phyloP scores from a whole-genome alignment of 1,140 invertebrate species.

The Macrosteles quadrilineatus region DNA sequence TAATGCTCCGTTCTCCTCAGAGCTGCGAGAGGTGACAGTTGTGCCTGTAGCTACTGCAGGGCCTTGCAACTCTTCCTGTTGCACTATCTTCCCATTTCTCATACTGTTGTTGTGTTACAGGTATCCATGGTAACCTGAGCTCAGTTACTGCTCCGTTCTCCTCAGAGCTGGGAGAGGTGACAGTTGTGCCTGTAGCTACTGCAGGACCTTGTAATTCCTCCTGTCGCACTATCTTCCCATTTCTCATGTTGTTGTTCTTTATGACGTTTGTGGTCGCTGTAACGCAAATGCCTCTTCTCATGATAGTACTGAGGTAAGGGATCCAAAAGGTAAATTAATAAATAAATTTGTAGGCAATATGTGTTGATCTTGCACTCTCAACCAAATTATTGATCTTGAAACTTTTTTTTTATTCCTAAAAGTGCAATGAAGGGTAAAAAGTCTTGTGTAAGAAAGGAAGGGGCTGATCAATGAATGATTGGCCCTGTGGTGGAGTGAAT shows the following conservation, averaged over 20 bases:
- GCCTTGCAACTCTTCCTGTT: slow-evolving; percentile 85
- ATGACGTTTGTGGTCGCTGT: slow-evolving; percentile 93
- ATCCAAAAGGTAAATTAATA: no score
- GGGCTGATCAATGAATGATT: no score
- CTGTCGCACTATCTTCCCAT: slow-evolving; percentile 90
- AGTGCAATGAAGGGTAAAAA: no score
- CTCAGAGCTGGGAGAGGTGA: slow-evolving; percentile 73
- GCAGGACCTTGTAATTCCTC: slow-evolving; percentile 86
- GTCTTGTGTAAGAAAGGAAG: no score
- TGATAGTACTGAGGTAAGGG: slow-evolving; percentile 91
- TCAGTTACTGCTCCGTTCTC: slow-evolving; percentile 52
- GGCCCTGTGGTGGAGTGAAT: no score
- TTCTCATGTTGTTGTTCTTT: slow-evolving; percentile 94
- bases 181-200: slow-evolving; percentile 84
- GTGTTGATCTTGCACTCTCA: no score
- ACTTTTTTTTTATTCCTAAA: no score
- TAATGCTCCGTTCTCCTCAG: slow-evolving; percentile 53
- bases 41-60: slow-evolving; percentile 88
- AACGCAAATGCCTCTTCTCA: slow-evolving; percentile 92
- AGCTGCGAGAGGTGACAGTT: slow-evolving; percentile 79
- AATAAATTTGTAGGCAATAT: no score
- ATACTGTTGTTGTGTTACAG: slow-evolving; percentile 72
- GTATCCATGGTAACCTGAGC: slow-evolving; percentile 74
- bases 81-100: slow-evolving; percentile 91
- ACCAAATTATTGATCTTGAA: no score